A percentile compares a stretch with the other conserved stretches of the same genome.
Conservation (phyloP, 1,140 invertebrate genomes). For the Megalopta genalis region DNA sequence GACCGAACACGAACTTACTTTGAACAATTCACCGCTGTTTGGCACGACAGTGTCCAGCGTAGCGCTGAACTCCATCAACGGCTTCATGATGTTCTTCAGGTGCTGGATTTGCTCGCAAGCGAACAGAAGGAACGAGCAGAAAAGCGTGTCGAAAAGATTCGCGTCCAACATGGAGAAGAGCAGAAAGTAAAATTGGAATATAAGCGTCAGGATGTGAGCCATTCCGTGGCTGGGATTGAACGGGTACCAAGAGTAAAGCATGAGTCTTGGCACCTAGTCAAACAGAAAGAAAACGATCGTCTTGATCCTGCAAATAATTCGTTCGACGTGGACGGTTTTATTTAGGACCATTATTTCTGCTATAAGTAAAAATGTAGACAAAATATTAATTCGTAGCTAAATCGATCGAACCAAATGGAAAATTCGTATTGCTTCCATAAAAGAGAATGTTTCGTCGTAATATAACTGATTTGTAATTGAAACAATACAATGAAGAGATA, state of each 20-base stretch:
- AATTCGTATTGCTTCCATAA: too few relatives aligned
- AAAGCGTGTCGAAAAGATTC: constrained; percentile 87
- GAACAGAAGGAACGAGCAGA: constrained; percentile 91
- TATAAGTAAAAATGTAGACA: too few relatives aligned
- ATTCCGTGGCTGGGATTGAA: constrained; percentile 85
- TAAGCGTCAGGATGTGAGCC: constrained; percentile 84
- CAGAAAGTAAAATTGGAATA: constrained; percentile 88
- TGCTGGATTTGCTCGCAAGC: constrained; percentile 91
- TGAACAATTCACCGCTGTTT: constrained; percentile 88
- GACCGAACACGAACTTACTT: constrained; percentile 57
- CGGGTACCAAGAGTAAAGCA: constrained; percentile 88
- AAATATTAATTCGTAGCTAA: too few relatives aligned
- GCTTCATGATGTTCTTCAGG: constrained; percentile 91
- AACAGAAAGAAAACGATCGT: background rate
- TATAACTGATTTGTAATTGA: too few relatives aligned
- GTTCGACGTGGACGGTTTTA: too few relatives aligned
- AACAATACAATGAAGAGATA: too few relatives aligned
- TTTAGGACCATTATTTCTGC: too few relatives aligned
- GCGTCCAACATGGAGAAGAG: constrained; percentile 85
- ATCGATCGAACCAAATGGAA: too few relatives aligned
- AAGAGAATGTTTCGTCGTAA: too few relatives aligned
- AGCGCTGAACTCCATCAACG: constrained; percentile 90
- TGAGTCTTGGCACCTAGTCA: constrained; percentile 83
- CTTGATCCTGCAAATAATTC: background rate
- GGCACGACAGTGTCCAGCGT: constrained; percentile 89